Evolutionary conservation across 1,140 invertebrate genomes (phyloP).

Genomic region (Dendrolimus punctatus): DNA sequence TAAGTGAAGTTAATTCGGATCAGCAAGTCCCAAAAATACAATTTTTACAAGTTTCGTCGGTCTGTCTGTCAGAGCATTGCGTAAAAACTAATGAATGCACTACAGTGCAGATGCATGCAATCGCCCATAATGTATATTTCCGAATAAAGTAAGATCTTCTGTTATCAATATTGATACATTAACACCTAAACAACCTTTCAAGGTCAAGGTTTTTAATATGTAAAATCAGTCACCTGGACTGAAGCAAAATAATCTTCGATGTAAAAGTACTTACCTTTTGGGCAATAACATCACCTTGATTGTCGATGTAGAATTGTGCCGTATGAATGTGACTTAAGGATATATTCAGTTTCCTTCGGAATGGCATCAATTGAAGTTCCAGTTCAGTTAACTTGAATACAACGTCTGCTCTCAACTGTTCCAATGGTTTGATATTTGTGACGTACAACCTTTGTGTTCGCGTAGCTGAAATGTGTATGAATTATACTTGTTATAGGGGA

Average conservation of each 20-base stretch:
- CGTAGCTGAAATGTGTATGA: constrained; percentile 50
- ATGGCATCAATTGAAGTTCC: constrained; percentile 80
- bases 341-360: constrained; percentile 79
- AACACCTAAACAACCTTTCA: neutral
- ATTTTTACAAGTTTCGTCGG: too few relatives aligned
- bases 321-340: constrained; percentile 81
- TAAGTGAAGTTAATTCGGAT: too few relatives aligned
- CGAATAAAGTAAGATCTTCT: too few relatives aligned
- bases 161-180: too few relatives aligned
- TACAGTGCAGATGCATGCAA: too few relatives aligned
- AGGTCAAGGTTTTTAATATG: neutral
- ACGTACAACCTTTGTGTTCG: constrained; percentile 76
- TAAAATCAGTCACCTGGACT: neutral
- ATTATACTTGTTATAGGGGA: neutral
- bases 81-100: too few relatives aligned
- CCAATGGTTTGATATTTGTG: constrained; percentile 77
- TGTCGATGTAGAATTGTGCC: constrained; percentile 82
- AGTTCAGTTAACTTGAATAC: constrained; percentile 82
- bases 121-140: too few relatives aligned
- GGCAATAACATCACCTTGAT: constrained; percentile 80
- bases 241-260: neutral
- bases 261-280: constrained; percentile 63
- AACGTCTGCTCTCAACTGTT: constrained; percentile 79
- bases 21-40: too few relatives aligned
- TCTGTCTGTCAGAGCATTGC: too few relatives aligned